Evolutionary conservation across 2,797 vertebrate genomes (phyloP).

Genomic region (Brachymystax lenok): DNA sequence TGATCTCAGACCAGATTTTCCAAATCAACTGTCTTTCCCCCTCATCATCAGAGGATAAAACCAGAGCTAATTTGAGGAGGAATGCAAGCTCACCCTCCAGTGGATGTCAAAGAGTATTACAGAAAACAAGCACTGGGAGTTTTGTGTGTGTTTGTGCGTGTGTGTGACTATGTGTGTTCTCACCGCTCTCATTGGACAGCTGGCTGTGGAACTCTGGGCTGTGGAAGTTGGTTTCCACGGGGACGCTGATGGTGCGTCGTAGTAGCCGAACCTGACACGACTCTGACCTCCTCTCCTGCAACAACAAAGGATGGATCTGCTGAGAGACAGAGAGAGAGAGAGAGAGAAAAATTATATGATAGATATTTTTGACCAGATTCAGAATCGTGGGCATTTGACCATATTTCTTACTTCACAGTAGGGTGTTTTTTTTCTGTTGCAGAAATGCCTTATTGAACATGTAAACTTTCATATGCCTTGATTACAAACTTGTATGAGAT

Average conservation of each 20-base stretch:
- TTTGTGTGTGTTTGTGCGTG: slow-evolving; percentile 8
- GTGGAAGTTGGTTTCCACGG: slow-evolving; percentile 75
- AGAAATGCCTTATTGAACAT: no score
- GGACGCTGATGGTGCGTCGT: slow-evolving; percentile 83
- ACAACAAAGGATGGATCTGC: slow-evolving; percentile 46
- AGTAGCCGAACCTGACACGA: slow-evolving; percentile 72
- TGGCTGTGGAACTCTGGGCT: slow-evolving; percentile 70
- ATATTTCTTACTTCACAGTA: no score
- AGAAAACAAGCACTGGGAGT: background rate
- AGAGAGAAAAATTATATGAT: no score
- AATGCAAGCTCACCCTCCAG: background rate
- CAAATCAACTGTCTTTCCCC: no score
- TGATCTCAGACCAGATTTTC: background rate
- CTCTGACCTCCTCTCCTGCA: slow-evolving; percentile 65
- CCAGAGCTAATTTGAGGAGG: background rate
- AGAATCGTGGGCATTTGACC: no score
- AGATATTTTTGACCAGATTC: background rate
- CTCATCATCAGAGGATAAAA: no score
- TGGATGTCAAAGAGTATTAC: background rate
- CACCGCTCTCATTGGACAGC: slow-evolving; percentile 72
- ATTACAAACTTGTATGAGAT: no score
- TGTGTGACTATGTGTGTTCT: slow-evolving; percentile 47
- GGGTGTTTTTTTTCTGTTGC: no score
- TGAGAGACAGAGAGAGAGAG: slow-evolving; percentile 8
- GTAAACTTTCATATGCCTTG: no score